These are phyloP conservation scores for Brachypodius melanocephalos DNA, from an alignment of 2,113 vertebrate species.

Conservation along the genomic window DNA sequence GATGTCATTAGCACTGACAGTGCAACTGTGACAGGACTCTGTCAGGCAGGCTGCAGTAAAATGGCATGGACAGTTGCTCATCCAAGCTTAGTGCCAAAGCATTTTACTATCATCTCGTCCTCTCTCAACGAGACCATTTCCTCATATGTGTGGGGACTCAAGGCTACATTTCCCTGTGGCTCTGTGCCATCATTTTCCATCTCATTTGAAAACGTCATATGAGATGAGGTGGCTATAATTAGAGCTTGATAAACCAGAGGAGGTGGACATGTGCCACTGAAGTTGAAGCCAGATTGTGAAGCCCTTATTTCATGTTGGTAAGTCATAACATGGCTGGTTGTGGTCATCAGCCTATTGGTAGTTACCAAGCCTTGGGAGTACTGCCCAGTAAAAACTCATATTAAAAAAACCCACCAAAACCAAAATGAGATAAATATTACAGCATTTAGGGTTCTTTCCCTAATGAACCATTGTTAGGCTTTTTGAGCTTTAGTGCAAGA, in stretches of 20 bases:
- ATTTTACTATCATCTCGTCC: not conserved
- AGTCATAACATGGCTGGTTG: not conserved
- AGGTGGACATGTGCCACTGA: not conserved
- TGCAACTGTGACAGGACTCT: not conserved
- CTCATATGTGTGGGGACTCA: not conserved
- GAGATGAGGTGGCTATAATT: not conserved
- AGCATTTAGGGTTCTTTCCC: not conserved
- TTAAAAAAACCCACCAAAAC: not conserved
- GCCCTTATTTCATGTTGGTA: not conserved
- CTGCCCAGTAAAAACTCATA: not conserved
- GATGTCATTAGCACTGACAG: not conserved
- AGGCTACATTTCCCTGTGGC: not conserved
- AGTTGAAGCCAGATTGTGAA: not conserved
- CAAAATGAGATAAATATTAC: not conserved
- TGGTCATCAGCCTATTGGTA: not conserved
- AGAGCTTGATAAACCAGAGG: not conserved
- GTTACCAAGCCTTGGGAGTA: not conserved
- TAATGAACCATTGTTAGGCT: not conserved
- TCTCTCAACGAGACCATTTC: not conserved
- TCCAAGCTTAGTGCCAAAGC: not conserved
- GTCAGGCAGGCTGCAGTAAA: not conserved
- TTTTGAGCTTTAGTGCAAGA: not conserved
- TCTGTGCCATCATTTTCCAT: not conserved
- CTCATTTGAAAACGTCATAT: not conserved
- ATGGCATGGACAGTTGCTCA: not conserved